phyloP scores from a whole-genome alignment of 2,888 invertebrate genomes.

The Coecobrya sp. region DNA sequence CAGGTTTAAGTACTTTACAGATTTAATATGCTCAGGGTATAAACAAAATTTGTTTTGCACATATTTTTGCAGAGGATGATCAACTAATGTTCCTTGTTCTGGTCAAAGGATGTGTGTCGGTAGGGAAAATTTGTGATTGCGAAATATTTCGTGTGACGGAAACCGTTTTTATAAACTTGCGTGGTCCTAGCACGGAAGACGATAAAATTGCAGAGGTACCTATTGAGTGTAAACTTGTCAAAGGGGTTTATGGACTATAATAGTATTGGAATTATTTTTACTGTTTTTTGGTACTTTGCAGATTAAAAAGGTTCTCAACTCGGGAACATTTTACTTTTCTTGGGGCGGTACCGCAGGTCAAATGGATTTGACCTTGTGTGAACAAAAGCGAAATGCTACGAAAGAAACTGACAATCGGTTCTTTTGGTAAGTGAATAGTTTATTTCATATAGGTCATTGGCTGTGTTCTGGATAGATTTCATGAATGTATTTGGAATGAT shows the following conservation, averaged over 20 bases:
- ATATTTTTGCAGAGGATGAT: constrained; percentile 90
- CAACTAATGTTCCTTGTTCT: constrained; percentile 96
- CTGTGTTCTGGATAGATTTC: no score
- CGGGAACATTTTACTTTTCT: constrained; percentile 99
- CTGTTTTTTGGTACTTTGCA: no score
- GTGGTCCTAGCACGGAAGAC: constrained; percentile 91
- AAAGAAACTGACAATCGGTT: constrained; percentile 97
- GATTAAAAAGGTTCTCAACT: constrained; percentile 95
- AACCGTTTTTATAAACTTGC: constrained; percentile 96
- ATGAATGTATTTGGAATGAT: no score
- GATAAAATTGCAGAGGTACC: constrained; percentile 90
- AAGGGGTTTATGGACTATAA: no score
- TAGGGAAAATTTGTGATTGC: constrained; percentile 97
- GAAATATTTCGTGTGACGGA: constrained; percentile 98
- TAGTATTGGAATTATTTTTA: no score
- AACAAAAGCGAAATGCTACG: constrained; percentile 95
- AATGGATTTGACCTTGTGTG: constrained; percentile 97
- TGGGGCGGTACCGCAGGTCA: constrained; percentile 91
- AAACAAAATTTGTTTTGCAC: no score
- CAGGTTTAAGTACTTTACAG: no score
- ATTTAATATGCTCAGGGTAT: no score
- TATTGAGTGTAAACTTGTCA: neutral
- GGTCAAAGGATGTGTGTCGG: constrained; percentile 98
- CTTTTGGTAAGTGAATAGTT: constrained; percentile 92
- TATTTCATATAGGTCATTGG: constrained; percentile 73